Base-by-base conservation (phyloP, 30 jellyfish, hydroid and myxozoan species). In the Catostylus mosaicus region DNA sequence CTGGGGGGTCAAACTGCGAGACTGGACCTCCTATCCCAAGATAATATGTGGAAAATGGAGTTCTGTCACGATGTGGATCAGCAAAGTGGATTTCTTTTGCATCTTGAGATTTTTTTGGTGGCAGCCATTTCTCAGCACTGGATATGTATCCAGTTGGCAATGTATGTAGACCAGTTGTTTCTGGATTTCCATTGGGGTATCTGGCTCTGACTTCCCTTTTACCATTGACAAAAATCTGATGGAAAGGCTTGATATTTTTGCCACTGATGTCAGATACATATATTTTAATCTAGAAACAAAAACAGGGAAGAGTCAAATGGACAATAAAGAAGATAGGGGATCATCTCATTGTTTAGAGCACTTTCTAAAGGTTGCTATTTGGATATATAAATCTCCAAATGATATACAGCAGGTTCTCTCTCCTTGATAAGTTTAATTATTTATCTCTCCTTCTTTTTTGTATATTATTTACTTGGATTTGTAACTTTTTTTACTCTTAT, bases 101-200 rank as follows among this genome's bases (percentile, higher is more conserved):
- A 23, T 96, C 90, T 0, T 69, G 51, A 20, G 78, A 9, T n/a
- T 57, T 66, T 61, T 32, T 75, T 1, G 97, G 97, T 26, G 97
- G 96, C 11, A 89, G 92, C 99, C 99, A 95, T 37, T 80, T 72
- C 36, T 18, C 84, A 29, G 99, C 99, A 83, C 87, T 75, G 8
- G 76, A 3, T 11, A 95, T 83, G 40, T 89, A 95, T 0, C 99
- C 99, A 8, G 97, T 88, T 12, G 99, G 97, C 34, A 80, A 52
- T 18, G 97, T 95, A 85, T 88, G 97, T 0, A 89, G 89, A 6
- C 99, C 99, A n/a, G 91, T 85, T 7, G 80, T 84, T 46, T 88
- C 99, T 32, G 99, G 97, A 63, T 95, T 86, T 9, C 97, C 99
- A 80, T 95, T 95, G 1, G 99, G 99, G 63, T 67, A 95, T 46